Percentiles rank a stretch among this genome's conserved stretches.
Conservation (phyloP, 2,113 vertebrate species). For the Gallinago undulata region DNA sequence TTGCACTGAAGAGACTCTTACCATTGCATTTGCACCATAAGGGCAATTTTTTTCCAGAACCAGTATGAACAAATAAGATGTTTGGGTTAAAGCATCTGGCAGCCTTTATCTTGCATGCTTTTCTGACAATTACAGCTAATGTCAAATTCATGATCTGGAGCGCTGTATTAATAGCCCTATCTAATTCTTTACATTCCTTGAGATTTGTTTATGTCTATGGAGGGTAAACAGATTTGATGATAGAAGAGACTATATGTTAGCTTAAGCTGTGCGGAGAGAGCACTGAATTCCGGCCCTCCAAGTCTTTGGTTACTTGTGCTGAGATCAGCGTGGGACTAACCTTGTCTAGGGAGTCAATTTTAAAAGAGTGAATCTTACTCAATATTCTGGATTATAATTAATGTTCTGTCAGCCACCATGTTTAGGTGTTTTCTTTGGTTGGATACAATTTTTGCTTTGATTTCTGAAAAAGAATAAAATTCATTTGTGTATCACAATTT, state of each 20-base stretch:
- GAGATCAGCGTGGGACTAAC: neutral
- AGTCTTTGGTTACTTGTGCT: neutral
- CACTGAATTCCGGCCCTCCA: neutral
- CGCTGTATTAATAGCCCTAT: neutral
- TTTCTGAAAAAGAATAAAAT: neutral
- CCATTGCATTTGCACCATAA: neutral
- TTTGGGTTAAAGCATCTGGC: neutral
- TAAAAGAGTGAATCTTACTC: neutral
- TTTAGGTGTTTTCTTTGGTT: neutral
- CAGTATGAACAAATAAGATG: neutral
- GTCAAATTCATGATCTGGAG: neutral
- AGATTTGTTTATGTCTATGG: neutral
- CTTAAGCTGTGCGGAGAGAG: neutral
- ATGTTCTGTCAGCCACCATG: neutral
- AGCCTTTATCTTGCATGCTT: neutral
- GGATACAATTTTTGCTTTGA: neutral
- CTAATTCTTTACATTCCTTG: constrained; percentile 42
- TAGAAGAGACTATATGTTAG: neutral
- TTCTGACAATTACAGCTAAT: neutral
- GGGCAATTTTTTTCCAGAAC: neutral
- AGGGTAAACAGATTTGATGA: neutral
- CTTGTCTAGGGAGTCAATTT: neutral
- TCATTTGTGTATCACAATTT: neutral
- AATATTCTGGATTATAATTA: neutral
- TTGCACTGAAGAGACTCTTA: neutral